A percentile compares a stretch with the other conserved stretches of the same genome.
These are phyloP conservation scores for Spermophilus dauricus DNA, from an alignment of 2,113 vertebrate genomes.

Conservation along the genomic window DNA sequence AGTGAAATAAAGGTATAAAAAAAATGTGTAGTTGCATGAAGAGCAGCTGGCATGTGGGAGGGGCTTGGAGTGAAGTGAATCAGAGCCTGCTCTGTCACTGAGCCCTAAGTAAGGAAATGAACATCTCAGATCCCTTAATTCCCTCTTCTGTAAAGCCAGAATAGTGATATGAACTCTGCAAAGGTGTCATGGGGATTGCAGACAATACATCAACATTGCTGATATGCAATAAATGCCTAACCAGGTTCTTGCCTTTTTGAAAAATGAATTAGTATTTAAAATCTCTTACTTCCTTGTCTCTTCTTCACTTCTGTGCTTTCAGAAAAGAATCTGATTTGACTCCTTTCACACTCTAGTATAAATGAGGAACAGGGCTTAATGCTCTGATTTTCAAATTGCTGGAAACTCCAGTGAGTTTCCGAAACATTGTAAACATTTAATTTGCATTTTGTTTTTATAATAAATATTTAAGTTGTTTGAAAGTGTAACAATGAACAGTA, in stretches of 20 bases:
- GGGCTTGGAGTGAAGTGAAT: not conserved
- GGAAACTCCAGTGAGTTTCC: not conserved
- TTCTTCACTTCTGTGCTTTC: not conserved
- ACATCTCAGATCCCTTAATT: not conserved
- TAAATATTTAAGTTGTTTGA: slow-evolving; percentile 21
- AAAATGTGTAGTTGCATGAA: not conserved
- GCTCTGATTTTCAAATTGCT: not conserved
- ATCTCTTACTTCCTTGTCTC: not conserved
- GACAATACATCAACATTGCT: not conserved
- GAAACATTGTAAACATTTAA: not conserved
- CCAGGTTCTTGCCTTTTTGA: not conserved
- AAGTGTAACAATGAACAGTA: not conserved
- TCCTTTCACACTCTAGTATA: not conserved
- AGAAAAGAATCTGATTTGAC: slow-evolving; percentile 7
- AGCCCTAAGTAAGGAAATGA: not conserved
- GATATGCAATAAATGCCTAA: not conserved
- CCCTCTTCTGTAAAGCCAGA: not conserved
- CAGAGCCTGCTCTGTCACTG: not conserved
- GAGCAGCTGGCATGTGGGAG: not conserved
- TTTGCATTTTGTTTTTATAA: slow-evolving; percentile 35
- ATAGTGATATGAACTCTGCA: not conserved
- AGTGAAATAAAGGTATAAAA: not conserved
- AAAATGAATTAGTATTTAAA: slow-evolving; percentile 26
- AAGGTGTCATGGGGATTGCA: not conserved
- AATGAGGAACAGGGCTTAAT: not conserved